A percentile compares a stretch with the other conserved stretches of the same genome.
Evolutionary conservation across 2,888 invertebrate species (phyloP).

Genomic region (Magallana nippona): DNA sequence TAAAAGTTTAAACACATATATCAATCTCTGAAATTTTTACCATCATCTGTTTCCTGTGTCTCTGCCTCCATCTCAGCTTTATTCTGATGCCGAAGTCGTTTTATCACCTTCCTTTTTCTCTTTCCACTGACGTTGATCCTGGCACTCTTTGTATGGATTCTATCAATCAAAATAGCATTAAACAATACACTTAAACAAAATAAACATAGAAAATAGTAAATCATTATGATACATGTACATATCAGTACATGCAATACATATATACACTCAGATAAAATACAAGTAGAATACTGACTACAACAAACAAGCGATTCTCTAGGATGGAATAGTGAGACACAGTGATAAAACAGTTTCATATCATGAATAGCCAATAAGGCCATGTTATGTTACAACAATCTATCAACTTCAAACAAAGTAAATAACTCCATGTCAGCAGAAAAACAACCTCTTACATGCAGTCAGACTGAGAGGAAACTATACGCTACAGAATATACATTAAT

Average conservation of each 20-base stretch:
- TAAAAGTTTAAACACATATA: background rate
- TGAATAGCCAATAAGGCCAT: no score
- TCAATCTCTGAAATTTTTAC: background rate
- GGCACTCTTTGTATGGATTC: slow-evolving; percentile 23
- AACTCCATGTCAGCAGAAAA: no score
- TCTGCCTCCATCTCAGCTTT: background rate
- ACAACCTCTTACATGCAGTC: no score
- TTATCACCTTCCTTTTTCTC: slow-evolving; percentile 2
- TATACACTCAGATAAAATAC: background rate
- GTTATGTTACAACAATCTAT: no score
- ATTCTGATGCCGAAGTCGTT: background rate
- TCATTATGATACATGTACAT: background rate
- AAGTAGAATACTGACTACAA: background rate
- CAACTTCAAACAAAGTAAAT: no score
- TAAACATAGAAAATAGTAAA: background rate
- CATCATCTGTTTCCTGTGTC: background rate
- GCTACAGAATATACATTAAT: no score
- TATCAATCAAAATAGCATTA: background rate
- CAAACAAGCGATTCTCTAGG: no score
- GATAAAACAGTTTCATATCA: no score
- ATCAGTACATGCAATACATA: no score
- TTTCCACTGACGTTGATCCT: slow-evolving; percentile 8
- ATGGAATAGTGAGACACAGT: no score
- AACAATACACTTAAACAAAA: background rate
- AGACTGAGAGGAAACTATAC: no score